Base-by-base conservation (phyloP, 2,113 vertebrate genomes). In the Marmota flaviventris region DNA sequence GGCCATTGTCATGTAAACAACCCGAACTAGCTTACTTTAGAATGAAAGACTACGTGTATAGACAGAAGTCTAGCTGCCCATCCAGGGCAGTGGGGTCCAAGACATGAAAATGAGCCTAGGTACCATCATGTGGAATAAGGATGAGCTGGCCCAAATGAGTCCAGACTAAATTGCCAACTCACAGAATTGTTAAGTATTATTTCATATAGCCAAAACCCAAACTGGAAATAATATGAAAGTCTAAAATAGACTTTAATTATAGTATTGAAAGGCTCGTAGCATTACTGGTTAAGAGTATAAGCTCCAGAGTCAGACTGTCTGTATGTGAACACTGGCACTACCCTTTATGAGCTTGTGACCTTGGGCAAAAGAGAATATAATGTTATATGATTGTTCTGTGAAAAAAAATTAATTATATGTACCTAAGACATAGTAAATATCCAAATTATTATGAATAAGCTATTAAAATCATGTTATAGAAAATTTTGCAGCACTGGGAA, bases 401-500 rank as follows among this genome's bases (percentile, higher is more conserved):
- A 91, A 39, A 90, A 39, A 51, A 85, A 93, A 10, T 39, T 76
- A 69, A 86, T 48, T 18, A 12, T 69, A 37, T 73, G 61, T 83
- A 10, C 13, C n/a, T 91, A 85, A 29, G 7, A 82, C 24, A 96
- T 16, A 25, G 39, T 70, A 82, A 93, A 53, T 89, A 84, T 51
- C 45, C n/a, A 95, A 75, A 83, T 61, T 93, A 39, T 61, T 81
- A 73, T 51, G 81, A 81, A 45, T n/a, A 81, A 20, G 5, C 10
- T 93, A 53, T 82, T 72, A 65, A 93, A 97, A 82, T 95, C 42
- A 76, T 79, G 20, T 72, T 84, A 93, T 22, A 65, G 48, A 73
- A 89, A 89, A 67, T 22, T 37, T 69, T 85, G 88, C 24, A 67
- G 61, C 20, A 75, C 9, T 89, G 29, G 73, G 48, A 92, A 93